Percentiles rank a stretch among this genome's conserved stretches.
Conservation (phyloP, 2,113 vertebrate genomes). For the Lynx canadensis region DNA sequence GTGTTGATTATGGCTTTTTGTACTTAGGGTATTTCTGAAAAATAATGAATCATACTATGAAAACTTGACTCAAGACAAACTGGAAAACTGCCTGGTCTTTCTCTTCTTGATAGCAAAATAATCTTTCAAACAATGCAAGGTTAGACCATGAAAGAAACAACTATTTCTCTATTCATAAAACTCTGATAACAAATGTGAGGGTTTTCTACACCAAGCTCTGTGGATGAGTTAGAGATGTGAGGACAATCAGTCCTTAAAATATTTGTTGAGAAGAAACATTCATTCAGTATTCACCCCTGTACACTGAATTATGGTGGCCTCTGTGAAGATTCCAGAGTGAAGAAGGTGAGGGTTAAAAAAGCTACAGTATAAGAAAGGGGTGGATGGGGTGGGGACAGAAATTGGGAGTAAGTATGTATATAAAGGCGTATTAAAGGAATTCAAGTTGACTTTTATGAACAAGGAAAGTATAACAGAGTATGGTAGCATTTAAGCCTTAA, state of each 20-base stretch:
- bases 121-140: conserved; percentile 35
- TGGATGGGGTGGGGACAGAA: background rate
- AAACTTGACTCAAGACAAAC: conserved; percentile 50
- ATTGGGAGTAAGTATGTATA: background rate
- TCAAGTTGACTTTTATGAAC: background rate
- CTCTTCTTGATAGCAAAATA: conserved; percentile 53
- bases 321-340: conserved; percentile 18
- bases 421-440: background rate
- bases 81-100: conserved; percentile 33
- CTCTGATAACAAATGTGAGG: background rate
- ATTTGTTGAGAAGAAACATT: conserved; percentile 4
- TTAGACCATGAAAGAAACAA: background rate
- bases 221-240: background rate
- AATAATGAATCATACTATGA: conserved; percentile 50
- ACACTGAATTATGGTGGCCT: conserved; percentile 17
- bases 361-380: background rate
- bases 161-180: background rate
- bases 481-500: conserved; percentile 16
- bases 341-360: conserved; percentile 22
- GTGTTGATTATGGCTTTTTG: background rate
- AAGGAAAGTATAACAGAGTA: conserved; percentile 18
- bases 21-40: conserved; percentile 55
- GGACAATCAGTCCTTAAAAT: conserved; percentile 16
- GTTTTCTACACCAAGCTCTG: background rate
- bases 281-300: background rate